Percentiles rank a stretch among this genome's conserved stretches.
Conservation (phyloP, 2,113 vertebrate genomes). For the Caretta caretta region DNA sequence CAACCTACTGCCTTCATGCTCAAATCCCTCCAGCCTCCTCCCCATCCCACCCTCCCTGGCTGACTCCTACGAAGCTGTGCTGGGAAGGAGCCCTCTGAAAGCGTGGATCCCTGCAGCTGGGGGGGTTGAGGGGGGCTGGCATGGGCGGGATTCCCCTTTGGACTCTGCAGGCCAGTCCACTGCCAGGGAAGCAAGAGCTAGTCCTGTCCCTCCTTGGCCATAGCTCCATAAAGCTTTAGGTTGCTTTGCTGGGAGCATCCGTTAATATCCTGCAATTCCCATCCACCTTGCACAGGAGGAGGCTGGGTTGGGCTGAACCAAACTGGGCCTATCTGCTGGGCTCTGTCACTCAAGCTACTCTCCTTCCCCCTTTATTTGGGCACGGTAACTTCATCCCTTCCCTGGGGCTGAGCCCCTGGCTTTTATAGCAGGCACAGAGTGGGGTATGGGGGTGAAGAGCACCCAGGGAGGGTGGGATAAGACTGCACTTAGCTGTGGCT, state of each 20-base stretch:
- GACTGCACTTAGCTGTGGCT: neutral
- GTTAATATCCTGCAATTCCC: neutral
- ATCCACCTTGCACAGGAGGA: neutral
- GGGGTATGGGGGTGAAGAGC: no score
- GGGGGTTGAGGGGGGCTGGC: neutral
- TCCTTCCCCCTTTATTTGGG: neutral
- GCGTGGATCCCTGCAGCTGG: neutral
- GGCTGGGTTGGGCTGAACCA: neutral
- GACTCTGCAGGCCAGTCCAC: no score
- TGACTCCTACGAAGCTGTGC: neutral
- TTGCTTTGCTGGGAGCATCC: neutral
- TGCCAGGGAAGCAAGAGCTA: neutral
- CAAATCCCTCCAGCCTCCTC: neutral
- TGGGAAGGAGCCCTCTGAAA: no score
- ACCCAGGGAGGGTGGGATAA: no score
- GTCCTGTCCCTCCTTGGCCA: neutral
- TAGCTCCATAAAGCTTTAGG: neutral
- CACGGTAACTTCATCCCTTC: neutral
- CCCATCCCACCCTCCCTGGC: neutral
- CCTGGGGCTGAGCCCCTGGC: no score
- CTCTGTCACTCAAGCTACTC: neutral
- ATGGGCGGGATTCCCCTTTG: neutral
- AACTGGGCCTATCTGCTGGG: neutral
- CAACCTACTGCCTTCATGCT: no score
- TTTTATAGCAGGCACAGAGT: no score